Percentiles rank a stretch among this genome's conserved stretches.
Conservation (phyloP, 2,797 vertebrate species). For the Diplodus puntazzo region DNA sequence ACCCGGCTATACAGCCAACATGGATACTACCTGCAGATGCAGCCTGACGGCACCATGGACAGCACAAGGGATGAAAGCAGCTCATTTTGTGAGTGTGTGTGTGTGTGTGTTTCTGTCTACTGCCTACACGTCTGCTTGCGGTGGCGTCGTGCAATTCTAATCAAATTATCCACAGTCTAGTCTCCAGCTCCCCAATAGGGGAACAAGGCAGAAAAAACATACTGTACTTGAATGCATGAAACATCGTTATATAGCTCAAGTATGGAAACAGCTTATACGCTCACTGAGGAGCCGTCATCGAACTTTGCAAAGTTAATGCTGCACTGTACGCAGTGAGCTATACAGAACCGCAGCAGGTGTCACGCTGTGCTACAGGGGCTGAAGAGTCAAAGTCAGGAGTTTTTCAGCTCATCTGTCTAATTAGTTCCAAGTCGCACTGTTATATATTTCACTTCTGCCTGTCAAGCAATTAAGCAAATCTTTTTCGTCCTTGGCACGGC, state of each 20-base stretch:
- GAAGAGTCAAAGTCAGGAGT: conserved; percentile 35
- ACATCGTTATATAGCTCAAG: not conserved
- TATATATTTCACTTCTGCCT: conserved; percentile 52
- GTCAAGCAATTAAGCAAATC: conserved; percentile 29
- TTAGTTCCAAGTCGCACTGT: conserved; percentile 28
- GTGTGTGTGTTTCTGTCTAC: not conserved
- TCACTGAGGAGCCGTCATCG: conserved; percentile 2
- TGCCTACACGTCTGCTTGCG: conserved; percentile 7
- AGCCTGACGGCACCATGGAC: conserved; percentile 96
- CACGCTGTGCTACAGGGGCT: conserved; percentile 17
- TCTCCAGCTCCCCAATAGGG: not conserved
- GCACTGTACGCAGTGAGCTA: not conserved
- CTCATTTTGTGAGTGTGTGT: conserved; percentile 84
- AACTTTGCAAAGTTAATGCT: conserved; percentile 24
- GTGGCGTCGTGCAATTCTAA: conserved; percentile 22
- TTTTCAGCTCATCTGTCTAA: conserved; percentile 52
- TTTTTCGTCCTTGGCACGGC: conserved; percentile 18
- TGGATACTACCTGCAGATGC: conserved; percentile 98
- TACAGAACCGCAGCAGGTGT: conserved; percentile 26
- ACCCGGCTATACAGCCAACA: conserved; percentile 97
- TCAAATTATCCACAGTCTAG: conserved; percentile 33
- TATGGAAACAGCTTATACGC: not conserved
- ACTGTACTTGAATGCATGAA: not conserved
- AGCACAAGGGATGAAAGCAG: conserved; percentile 97
- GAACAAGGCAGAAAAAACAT: not conserved